Evolutionary conservation across 2,888 invertebrate species (phyloP).

Genomic region (Monopis laevigella): DNA sequence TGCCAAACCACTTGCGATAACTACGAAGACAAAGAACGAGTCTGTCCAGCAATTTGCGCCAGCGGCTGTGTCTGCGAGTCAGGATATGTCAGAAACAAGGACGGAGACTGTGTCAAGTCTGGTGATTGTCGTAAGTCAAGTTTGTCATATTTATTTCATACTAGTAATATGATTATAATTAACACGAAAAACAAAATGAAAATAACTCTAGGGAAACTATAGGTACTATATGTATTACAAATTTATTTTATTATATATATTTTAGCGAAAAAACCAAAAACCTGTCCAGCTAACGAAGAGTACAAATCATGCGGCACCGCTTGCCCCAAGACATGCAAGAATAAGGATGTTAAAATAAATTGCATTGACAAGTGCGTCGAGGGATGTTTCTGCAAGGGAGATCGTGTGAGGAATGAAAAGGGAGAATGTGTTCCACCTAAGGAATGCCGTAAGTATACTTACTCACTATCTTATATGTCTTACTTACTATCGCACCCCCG

Average conservation of each 20-base stretch:
- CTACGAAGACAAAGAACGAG: slow-evolving; percentile 11
- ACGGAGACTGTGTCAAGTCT: slow-evolving; percentile 15
- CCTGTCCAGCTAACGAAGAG: slow-evolving; percentile 3
- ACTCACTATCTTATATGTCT: too few species aligned
- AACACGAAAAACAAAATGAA: neutral
- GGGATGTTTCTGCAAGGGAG: slow-evolving; percentile 8
- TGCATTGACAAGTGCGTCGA: neutral
- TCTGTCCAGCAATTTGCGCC: slow-evolving; percentile 16
- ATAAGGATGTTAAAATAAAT: neutral
- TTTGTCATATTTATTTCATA: too few species aligned
- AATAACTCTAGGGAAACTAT: neutral
- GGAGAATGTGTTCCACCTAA: slow-evolving; percentile 2
- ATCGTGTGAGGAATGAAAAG: slow-evolving; percentile 1
- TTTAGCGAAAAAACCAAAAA: neutral
- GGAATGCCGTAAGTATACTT: slow-evolving; percentile 10
- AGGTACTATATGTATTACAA: neutral
- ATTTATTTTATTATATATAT: neutral
- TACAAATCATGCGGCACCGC: slow-evolving; percentile 13
- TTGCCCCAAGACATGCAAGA: slow-evolving; percentile 12
- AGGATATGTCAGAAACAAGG: slow-evolving; percentile 14
- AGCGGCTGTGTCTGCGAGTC: slow-evolving; percentile 17
- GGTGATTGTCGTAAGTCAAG: slow-evolving; percentile 14
- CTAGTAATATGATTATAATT: neutral
- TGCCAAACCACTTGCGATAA: slow-evolving; percentile 18
- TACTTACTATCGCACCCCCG: too few species aligned